Base-by-base conservation (phyloP, 2,797 vertebrate species). In the Tamandua tetradactyla region DNA sequence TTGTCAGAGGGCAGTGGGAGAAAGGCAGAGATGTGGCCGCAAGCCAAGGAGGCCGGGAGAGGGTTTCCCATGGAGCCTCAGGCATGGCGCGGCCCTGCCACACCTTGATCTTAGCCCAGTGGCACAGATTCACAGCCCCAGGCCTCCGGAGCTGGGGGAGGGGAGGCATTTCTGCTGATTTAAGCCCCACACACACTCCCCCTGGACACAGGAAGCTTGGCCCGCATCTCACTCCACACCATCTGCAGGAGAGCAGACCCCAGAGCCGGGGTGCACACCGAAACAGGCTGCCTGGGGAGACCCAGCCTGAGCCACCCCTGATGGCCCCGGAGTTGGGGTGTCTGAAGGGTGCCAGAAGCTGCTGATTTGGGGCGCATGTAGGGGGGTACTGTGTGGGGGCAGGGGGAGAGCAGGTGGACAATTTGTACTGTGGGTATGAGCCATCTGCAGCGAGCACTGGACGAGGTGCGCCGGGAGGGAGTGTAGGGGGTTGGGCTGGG, bases 21-120 rank as follows among this genome's bases (percentile, higher is more conserved):
- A n/a, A n/a, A n/a, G n/a, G n/a, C n/a, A 76, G 55, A 2, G 12
- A 20, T 1, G 1, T 0, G 0, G n/a, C 23, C 14, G 3, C 1
- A 3, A 52, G 52, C 25, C 49, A 0, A 15, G 66, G 64, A 10
- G 0, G 47, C 30, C 8, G 18, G 6, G 1, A 30, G 22, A 13
- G 61, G 62, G 3, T 2, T 44, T 49, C n/a, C 64, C 20, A 69
- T 0, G 0, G 27, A n/a, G 47, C 37, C 57, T 7, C 0, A 0
- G 1, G 2, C 1, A 5, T 22, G 7, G 32, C 3, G 3, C 0
- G 5, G 71, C 61, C 13, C 57, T 7, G 37, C 8, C 1, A 35
- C 47, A 23, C 23, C 14, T 18, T 1, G 32, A 59, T 10, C 0
- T 35, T 71, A 27, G 37, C 37, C 42, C 62, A 7, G 27, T 1